A percentile compares a stretch with the other conserved stretches of the same genome.
These are phyloP conservation scores for Oryzias celebensis DNA, from an alignment of 2,113 vertebrate genomes.

Conservation along the genomic window DNA sequence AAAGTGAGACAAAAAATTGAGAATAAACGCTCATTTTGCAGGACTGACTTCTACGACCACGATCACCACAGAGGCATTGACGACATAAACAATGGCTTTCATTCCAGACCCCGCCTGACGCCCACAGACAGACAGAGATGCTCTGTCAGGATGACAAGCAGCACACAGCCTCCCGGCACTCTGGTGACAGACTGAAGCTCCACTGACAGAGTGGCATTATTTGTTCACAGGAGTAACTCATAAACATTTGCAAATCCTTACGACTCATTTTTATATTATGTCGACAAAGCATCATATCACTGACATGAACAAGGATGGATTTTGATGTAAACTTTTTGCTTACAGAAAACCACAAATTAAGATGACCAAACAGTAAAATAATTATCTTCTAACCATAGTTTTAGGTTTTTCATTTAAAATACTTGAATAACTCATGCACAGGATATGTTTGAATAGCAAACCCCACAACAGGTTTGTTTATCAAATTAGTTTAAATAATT, in stretches of 20 bases:
- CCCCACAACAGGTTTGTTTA: no score
- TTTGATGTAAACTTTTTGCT: no score
- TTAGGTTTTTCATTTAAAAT: no score
- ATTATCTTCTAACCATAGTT: no score
- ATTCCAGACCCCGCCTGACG: slow-evolving; percentile 40
- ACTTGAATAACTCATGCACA: no score
- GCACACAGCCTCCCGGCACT: neutral
- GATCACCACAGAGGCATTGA: slow-evolving; percentile 25
- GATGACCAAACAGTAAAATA: no score
- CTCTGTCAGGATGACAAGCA: slow-evolving; percentile 5
- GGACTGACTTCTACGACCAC: neutral
- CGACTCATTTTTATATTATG: neutral
- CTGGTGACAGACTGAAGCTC: neutral
- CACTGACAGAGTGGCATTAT: neutral
- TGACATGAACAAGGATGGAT: no score
- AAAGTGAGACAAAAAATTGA: neutral
- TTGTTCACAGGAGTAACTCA: no score
- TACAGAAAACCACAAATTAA: no score
- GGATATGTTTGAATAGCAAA: no score
- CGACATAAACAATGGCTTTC: slow-evolving; percentile 47
- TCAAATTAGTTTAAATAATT: no score
- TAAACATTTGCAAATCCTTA: neutral
- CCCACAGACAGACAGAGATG: slow-evolving; percentile 17
- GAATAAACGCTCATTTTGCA: slow-evolving; percentile 2
- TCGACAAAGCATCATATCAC: no score